Evolutionary conservation across 2,797 vertebrate genomes (phyloP).

Genomic region (Tauraco hartlaubi): DNA sequence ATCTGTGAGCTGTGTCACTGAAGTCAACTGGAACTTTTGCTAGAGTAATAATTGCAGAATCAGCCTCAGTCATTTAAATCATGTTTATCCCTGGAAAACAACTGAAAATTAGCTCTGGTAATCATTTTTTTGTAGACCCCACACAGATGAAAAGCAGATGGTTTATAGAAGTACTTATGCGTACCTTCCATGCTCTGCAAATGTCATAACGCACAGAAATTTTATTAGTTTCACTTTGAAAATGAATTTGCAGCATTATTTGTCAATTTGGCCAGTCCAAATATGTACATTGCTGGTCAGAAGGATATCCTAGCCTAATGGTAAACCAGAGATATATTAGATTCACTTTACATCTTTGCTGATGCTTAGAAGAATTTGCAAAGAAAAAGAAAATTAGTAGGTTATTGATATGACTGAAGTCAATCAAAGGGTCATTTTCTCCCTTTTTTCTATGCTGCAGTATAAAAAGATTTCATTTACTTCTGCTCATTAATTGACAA

Average conservation of each 20-base stretch:
- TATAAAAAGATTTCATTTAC: background rate
- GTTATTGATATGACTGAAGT: background rate
- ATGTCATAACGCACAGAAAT: background rate
- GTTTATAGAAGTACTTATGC: conserved; percentile 13
- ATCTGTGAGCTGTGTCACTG: background rate
- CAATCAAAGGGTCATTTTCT: background rate
- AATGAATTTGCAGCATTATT: background rate
- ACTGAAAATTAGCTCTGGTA: conserved; percentile 20
- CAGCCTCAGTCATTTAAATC: background rate
- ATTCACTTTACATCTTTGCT: background rate
- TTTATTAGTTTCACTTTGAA: background rate
- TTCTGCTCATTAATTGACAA: background rate
- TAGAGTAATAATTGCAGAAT: conserved; percentile 2
- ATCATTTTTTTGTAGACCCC: background rate
- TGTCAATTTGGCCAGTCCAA: background rate
- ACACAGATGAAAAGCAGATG: conserved; percentile 42
- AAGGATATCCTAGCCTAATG: background rate
- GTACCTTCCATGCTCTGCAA: background rate
- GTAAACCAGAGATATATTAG: background rate
- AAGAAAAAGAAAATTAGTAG: background rate
- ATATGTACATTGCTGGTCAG: background rate
- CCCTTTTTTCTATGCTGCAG: background rate
- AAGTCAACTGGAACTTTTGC: background rate
- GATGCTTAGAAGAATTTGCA: background rate
- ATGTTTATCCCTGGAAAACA: conserved; percentile 14